Conservation (phyloP, 2,797 vertebrate genomes). For the Cryptoblepharus egeriae region DNA sequence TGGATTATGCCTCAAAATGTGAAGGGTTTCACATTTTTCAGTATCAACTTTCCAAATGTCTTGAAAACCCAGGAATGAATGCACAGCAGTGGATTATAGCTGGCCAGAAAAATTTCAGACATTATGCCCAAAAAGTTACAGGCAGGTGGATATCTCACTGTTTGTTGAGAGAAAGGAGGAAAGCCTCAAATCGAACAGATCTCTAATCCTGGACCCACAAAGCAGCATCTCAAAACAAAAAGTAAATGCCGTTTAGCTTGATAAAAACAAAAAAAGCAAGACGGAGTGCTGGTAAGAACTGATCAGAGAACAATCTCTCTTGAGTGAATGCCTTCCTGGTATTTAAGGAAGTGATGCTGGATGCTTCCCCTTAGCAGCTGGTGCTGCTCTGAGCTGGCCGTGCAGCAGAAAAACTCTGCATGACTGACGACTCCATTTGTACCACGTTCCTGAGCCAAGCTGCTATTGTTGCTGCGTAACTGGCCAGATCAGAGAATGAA, state of each 20-base stretch:
- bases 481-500: background rate
- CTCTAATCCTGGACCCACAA: background rate
- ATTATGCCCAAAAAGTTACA: background rate
- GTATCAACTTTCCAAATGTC: no score
- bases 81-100: no score
- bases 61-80: no score
- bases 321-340: background rate
- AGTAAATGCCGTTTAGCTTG: background rate
- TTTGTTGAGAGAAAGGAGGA: background rate
- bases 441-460: background rate
- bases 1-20: no score
- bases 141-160: background rate
- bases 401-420: background rate
- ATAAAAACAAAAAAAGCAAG: background rate
- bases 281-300: background rate
- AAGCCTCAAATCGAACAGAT: background rate
- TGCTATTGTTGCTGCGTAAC: background rate
- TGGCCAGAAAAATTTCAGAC: no score
- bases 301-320: background rate
- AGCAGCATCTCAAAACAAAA: background rate
- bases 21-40: no score
- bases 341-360: background rate
- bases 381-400: background rate
- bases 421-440: background rate
- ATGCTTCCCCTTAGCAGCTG: background rate